Evolutionary conservation across 2,797 vertebrate genomes (phyloP), one percentile per base, ranked within the genome.

Genomic region (Coregonus sp.): DNA sequence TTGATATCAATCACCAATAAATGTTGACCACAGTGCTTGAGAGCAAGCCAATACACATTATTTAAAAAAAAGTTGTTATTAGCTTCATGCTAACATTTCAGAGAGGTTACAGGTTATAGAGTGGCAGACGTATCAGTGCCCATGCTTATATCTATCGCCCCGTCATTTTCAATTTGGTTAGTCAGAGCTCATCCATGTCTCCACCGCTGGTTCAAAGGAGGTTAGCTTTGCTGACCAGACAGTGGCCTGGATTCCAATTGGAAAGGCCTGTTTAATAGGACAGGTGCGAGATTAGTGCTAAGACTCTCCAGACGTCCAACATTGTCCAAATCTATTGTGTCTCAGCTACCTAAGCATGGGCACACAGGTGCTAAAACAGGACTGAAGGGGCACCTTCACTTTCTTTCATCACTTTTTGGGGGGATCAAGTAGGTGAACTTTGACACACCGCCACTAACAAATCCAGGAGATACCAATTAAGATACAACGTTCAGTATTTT

Each of bases 301-400:
- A 93, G 90, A 90, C 73, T 81, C 81, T 84, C 85, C 77, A 87
- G 69, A 80, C 80, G 84, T 89, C 79, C 86, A 89, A 84, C 86
- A 80, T 91, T 86, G 83, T 73, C 88, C 92, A 89, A 91, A 92
- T 91, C 87, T 89, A 93, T 80, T 92, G 90, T 93, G 91, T 91
- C 89, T 92, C 91, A 93, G 90, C 92, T 89, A 90, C 91, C 92
- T 90, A 90, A 89, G 87, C 86, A 87, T 91, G 92, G 91, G 89
- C 85, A 90, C 89, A 82, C 87, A 89, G 92, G 73, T 81, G 75
- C 78, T 70, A 79, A 79, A 89, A 85, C 29, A 82, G 81, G 85
- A 88, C 69, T 74, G 77, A 88, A 88, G 89, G 79, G 81, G 79
- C 79, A 86, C 81, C 86, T 81, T 81, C 77, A 85, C 78, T 76